Conservation (phyloP, 2,888 invertebrate genomes). For the Pachliopta kotzebuea region DNA sequence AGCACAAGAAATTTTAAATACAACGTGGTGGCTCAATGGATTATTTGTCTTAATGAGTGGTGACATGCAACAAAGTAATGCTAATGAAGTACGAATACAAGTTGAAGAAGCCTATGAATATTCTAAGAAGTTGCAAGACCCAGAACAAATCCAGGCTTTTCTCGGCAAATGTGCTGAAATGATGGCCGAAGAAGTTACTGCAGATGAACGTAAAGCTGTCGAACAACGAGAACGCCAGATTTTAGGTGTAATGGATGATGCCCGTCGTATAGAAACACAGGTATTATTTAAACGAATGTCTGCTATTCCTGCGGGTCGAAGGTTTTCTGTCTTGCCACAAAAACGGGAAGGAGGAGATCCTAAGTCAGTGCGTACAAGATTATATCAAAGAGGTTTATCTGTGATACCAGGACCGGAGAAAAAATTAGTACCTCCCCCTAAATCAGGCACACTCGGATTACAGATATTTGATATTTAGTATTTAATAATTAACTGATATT, state of each 20-base stretch:
- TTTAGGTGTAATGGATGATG: slow-evolving; percentile 56
- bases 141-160: slow-evolving; percentile 66
- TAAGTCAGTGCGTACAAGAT: slow-evolving; percentile 52
- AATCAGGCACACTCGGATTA: slow-evolving; percentile 54
- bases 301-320: slow-evolving; percentile 60
- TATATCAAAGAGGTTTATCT: slow-evolving; percentile 60
- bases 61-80: slow-evolving; percentile 73
- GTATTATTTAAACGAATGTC: slow-evolving; percentile 70
- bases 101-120: slow-evolving; percentile 69
- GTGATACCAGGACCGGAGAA: slow-evolving; percentile 61
- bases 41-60: slow-evolving; percentile 70
- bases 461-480: slow-evolving; percentile 63
- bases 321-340: slow-evolving; percentile 64
- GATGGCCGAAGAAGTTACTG: slow-evolving; percentile 52
- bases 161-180: slow-evolving; percentile 64
- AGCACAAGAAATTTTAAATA: slow-evolving; percentile 58
- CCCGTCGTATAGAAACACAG: slow-evolving; percentile 54
- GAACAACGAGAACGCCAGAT: slow-evolving; percentile 59
- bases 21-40: slow-evolving; percentile 72
- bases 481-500: slow-evolving; percentile 19
- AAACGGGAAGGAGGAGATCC: slow-evolving; percentile 46
- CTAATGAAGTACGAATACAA: slow-evolving; percentile 67
- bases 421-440: slow-evolving; percentile 53
- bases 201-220: slow-evolving; percentile 65
- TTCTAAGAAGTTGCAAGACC: slow-evolving; percentile 63